Evolutionary conservation across 2,113 vertebrate genomes (phyloP).

Genomic region (Scopus umbretta): DNA sequence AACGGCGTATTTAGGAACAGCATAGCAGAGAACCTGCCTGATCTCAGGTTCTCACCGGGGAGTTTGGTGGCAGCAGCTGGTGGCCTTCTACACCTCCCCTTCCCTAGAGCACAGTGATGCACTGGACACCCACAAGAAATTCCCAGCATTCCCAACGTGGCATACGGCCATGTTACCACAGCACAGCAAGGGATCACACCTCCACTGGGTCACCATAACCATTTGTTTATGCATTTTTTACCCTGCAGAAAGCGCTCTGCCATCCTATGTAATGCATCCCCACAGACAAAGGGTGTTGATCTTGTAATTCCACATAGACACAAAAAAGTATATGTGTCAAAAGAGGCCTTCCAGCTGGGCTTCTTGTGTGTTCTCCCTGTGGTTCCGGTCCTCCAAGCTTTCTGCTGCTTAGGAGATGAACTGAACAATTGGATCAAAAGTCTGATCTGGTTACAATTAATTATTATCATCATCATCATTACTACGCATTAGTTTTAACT

Average conservation of each 20-base stretch:
- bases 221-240: background rate
- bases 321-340: background rate
- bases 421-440: background rate
- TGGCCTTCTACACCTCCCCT: background rate
- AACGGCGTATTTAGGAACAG: fast-evolving
- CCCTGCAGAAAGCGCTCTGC: background rate
- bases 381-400: background rate
- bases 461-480: background rate
- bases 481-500: background rate
- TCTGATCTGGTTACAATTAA: background rate
- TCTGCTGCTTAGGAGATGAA: background rate
- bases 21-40: background rate
- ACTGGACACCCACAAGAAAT: background rate
- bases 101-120: background rate
- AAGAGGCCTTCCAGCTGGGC: background rate
- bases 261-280: background rate
- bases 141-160: background rate
- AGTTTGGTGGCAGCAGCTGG: background rate
- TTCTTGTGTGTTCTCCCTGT: background rate
- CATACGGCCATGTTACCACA: fast-evolving
- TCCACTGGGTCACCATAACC: fast-evolving
- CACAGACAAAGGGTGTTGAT: background rate
- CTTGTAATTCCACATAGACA: background rate
- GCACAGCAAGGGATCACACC: background rate
- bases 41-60: background rate